Conservation (phyloP, 2,113 vertebrate species). For the Macrotis lagotis region DNA sequence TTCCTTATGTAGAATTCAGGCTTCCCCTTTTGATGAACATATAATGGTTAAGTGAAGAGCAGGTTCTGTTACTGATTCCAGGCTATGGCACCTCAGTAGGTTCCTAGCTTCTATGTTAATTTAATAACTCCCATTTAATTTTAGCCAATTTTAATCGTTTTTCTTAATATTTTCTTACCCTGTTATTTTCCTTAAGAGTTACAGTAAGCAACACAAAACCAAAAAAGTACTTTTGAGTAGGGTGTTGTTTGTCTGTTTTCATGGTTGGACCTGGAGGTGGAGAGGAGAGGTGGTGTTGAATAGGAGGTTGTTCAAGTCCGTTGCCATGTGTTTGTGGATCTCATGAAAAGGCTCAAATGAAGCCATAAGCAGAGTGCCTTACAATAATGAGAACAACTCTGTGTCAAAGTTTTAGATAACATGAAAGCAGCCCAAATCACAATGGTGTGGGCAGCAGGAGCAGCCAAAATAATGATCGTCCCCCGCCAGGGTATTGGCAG, state of each 20-base stretch:
- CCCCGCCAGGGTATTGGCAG: not conserved
- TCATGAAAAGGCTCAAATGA: slow-evolving; percentile 15
- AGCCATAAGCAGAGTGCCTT: not conserved
- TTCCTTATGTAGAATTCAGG: not conserved
- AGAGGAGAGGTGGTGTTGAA: not conserved
- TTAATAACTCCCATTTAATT: not conserved
- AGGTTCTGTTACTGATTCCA: not conserved
- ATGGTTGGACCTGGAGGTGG: not conserved
- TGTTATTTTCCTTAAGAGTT: not conserved
- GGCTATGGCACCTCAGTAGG: not conserved
- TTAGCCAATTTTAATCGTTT: not conserved
- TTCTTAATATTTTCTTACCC: not conserved
- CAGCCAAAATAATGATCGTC: not conserved
- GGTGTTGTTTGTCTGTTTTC: not conserved
- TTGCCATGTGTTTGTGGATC: not conserved
- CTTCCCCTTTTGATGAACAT: not conserved
- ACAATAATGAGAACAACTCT: slow-evolving; percentile 5
- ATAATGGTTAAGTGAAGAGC: not conserved
- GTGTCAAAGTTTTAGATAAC: not conserved
- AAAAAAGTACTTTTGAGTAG: not conserved
- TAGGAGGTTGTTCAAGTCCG: not conserved
- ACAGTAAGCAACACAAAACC: not conserved
- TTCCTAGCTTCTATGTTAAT: not conserved
- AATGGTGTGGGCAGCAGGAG: not conserved
- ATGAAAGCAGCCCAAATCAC: not conserved